Conservation (phyloP, 2,113 vertebrate species). For the Rousettus leschenaultii region DNA sequence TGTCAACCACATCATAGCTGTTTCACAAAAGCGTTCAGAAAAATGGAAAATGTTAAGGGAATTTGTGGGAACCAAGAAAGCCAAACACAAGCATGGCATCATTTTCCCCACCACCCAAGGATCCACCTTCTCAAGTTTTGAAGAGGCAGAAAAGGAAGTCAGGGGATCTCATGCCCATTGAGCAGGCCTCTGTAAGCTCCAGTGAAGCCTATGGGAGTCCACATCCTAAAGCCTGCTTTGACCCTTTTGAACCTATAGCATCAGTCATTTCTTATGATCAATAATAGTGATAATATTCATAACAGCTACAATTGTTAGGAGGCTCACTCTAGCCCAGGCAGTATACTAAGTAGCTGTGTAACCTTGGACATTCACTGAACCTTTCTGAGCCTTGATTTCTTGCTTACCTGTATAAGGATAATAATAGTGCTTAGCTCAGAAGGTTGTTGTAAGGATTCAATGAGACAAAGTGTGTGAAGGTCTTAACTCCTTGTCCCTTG, state of each 20-base stretch:
- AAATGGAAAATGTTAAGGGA: conserved; percentile 64
- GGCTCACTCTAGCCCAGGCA: neutral
- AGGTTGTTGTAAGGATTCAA: neutral
- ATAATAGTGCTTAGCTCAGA: neutral
- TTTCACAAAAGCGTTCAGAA: conserved; percentile 57
- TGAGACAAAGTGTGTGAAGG: neutral
- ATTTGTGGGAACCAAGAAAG: conserved; percentile 61
- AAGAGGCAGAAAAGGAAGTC: neutral
- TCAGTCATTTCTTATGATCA: neutral
- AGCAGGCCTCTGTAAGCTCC: neutral
- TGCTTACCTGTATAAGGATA: neutral
- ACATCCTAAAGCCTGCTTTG: neutral
- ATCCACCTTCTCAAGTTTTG: conserved; percentile 24
- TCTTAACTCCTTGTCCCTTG: neutral
- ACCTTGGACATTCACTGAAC: neutral
- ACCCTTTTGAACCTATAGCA: neutral
- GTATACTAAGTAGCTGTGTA: neutral
- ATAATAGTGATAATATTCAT: neutral
- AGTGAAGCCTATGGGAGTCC: neutral
- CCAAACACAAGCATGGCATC: conserved; percentile 36
- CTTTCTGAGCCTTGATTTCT: neutral
- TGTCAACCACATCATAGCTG: conserved; percentile 64
- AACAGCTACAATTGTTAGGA: neutral
- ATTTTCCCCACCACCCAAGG: conserved; percentile 54
- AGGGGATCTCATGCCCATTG: neutral